Evolutionary conservation across 2,113 vertebrate species (phyloP).

Genomic region (human (Homo sapiens)): GRCh38 chr6:56381501-56382000

Average conservation of each 20-base stretch:
- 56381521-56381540: not conserved
- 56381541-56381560: conserved; percentile 12
- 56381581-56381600: not conserved
- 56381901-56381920: not conserved
- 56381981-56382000: conserved; percentile 66
- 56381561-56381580: not conserved
- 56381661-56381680: not conserved
- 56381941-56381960: not conserved
- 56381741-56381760: not conserved
- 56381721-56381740: not conserved
- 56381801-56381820: conserved; percentile 2
- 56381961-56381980: conserved; percentile 32
- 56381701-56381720: not conserved
- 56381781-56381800: not conserved
- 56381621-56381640: not conserved
- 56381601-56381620: not conserved
- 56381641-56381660: not conserved
- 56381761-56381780: not conserved
- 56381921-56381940: not conserved
- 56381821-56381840: conserved; percentile 1
- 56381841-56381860: not conserved
- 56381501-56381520: conserved; percentile 60
- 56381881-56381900: conserved; percentile 34
- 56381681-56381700: not conserved
- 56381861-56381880: not conserved